Base-by-base conservation (phyloP, 2,797 vertebrate species). In the Pantherophis alleghaniensis region DNA sequence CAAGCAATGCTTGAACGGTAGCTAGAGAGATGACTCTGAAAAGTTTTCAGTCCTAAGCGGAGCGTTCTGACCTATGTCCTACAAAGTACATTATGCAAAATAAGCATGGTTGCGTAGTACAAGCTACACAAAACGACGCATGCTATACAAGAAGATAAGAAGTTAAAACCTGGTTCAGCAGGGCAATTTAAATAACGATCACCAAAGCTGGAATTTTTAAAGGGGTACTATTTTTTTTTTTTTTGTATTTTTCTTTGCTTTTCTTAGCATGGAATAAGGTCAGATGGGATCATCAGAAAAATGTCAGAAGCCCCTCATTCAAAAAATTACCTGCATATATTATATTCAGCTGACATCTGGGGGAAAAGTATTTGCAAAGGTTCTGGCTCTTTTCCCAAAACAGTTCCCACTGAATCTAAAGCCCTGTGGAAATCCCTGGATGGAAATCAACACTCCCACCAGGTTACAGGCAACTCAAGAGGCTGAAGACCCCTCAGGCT, bases 401-500 rank as follows among this genome's bases (percentile, higher is more conserved):
- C 7, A 22, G 14, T 22, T 91, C 55, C 74, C n/a, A 11, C 32
- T 79, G 51, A n/a, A 10, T 16, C 28, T 20, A 66, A n/a, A 91
- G 88, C 89, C 88, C 89, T 91, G 60, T 89, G 74, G 87, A 91
- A 93, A 63, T 47, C 7, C 60, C 0, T 95, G 94, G 79, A 90
- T 53, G 32, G 42, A 74, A 91, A 94, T 42, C 1, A 88, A 56
- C 1, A 42, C 0, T 86, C 56, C 60, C 69, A 63, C 91, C 91
- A 91, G 4, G 32, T 26, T 91, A 93, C 63, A 90, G 57, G 63
- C 88, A 91, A 89, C 42, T 57, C 10, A 10, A 10, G 13, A 90
- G 93, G 94, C 74, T 69, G 91, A 88, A 6, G 66, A 69, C 93
- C 86, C 86, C 92, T 89, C 91, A 92, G n/a, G 90, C 4, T 92